Evolutionary conservation across 2,113 vertebrate species (phyloP).

Genomic region (Chaenogobius annularis): DNA sequence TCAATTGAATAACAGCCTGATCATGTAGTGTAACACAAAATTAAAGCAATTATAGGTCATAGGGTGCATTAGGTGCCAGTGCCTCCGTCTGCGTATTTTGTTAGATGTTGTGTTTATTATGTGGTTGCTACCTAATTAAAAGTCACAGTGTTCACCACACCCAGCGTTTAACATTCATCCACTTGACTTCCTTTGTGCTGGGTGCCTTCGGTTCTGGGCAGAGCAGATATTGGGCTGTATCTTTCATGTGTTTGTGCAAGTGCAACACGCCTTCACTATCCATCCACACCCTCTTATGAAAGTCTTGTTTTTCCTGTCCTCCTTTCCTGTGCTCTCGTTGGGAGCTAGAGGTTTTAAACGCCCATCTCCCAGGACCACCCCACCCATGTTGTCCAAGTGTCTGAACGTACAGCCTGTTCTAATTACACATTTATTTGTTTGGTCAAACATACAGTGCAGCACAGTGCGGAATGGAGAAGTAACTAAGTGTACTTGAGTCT

Average conservation of each 20-base stretch:
- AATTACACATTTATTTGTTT: constrained; percentile 51
- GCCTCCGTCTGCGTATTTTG: constrained; percentile 15
- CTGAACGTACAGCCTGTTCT: constrained; percentile 33
- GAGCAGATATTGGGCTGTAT: constrained; percentile 48
- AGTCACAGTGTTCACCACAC: constrained; percentile 57
- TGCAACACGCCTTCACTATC: constrained; percentile 72
- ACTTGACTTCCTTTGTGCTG: constrained; percentile 51
- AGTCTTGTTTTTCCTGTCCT: constrained; percentile 66
- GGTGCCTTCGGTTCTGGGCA: constrained; percentile 47
- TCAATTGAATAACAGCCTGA: not conserved
- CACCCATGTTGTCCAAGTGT: constrained; percentile 47
- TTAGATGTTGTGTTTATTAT: constrained; percentile 27
- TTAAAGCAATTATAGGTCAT: not conserved
- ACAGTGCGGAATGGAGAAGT: constrained; percentile 10
- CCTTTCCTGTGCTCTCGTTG: constrained; percentile 33
- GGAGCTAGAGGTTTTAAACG: constrained; percentile 49
- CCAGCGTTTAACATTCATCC: constrained; percentile 43
- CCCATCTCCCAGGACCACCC: constrained; percentile 68
- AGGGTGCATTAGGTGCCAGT: constrained; percentile 4
- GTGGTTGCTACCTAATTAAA: constrained; percentile 38
- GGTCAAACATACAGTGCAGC: constrained; percentile 15
- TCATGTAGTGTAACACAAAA: not conserved
- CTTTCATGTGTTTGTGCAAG: constrained; percentile 52
- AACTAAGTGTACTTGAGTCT: constrained; percentile 27
- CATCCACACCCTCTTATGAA: constrained; percentile 68